phyloP scores from a whole-genome alignment of 2,888 invertebrate species.

The Leistus spinibarbis region DNA sequence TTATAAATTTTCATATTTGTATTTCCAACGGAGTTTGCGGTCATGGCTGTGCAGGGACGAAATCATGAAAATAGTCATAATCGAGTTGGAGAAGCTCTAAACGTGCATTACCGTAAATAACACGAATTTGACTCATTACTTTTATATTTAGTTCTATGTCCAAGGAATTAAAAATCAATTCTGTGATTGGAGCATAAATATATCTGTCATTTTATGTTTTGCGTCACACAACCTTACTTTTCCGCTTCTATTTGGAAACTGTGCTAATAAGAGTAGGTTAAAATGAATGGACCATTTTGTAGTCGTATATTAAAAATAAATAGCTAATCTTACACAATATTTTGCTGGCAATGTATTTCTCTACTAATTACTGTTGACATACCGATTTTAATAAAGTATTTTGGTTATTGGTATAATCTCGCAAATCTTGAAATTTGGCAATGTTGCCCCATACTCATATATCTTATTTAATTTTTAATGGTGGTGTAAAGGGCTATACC shows the following conservation, averaged over 20 bases:
- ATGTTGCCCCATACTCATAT: slow-evolving; percentile 27
- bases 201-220: not conserved
- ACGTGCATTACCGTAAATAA: too few relatives aligned
- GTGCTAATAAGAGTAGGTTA: not conserved
- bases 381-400: not conserved
- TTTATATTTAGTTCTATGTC: too few relatives aligned
- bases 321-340: not conserved
- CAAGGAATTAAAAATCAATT: too few relatives aligned
- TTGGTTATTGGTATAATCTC: not conserved
- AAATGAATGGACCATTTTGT: not conserved
- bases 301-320: not conserved
- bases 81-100: too few relatives aligned
- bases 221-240: not conserved
- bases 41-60: too few relatives aligned
- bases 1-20: too few relatives aligned
- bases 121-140: too few relatives aligned
- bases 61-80: too few relatives aligned
- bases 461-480: slow-evolving; percentile 34
- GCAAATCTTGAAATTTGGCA: slow-evolving; percentile 35
- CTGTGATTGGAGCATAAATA: too few relatives aligned
- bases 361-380: slow-evolving; percentile 36
- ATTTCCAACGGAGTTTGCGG: too few relatives aligned
- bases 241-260: not conserved
- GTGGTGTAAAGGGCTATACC: not conserved
- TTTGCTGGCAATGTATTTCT: slow-evolving; percentile 28